phyloP scores from a whole-genome alignment of 2,888 invertebrate genomes.

The Drosophila vallismaia region DNA sequence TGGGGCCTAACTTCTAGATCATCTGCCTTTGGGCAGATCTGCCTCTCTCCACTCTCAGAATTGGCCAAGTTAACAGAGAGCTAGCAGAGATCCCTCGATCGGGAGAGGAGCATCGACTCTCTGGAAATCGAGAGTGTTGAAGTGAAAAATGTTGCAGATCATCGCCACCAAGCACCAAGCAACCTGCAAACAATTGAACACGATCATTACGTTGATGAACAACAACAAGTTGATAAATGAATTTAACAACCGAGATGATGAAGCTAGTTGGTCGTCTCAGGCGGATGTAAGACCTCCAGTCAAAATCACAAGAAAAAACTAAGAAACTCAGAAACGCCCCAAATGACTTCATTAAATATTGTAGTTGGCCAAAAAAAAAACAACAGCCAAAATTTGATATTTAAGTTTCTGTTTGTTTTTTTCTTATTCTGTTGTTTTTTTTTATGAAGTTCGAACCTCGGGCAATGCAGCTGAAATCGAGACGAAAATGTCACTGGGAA shows the following conservation, averaged over 20 bases:
- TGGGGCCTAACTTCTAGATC: slow-evolving; percentile 76
- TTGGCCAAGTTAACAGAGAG: slow-evolving; percentile 32
- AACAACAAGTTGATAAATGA: slow-evolving; percentile 39
- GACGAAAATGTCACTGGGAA: slow-evolving; percentile 71
- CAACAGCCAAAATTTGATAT: slow-evolving; percentile 68
- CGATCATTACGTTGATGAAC: slow-evolving; percentile 32
- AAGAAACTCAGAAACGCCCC: slow-evolving; percentile 57
- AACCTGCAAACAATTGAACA: slow-evolving; percentile 19
- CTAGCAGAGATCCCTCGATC: no score
- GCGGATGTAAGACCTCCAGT: slow-evolving; percentile 64
- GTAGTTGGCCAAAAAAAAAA: slow-evolving; percentile 2
- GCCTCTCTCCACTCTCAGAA: slow-evolving; percentile 25
- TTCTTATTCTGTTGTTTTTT: slow-evolving; percentile 15
- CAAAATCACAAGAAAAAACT: slow-evolving; percentile 58
- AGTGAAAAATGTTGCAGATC: slow-evolving; percentile 72
- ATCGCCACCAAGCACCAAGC: slow-evolving; percentile 42
- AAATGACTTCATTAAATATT: slow-evolving; percentile 73
- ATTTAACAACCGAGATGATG: slow-evolving; percentile 25
- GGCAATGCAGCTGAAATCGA: slow-evolving; percentile 44
- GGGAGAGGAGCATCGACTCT: slow-evolving; percentile 15
- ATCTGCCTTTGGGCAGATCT: slow-evolving; percentile 53
- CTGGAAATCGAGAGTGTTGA: slow-evolving; percentile 50
- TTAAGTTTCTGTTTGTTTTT: slow-evolving; percentile 54
- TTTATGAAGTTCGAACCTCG: slow-evolving; percentile 26
- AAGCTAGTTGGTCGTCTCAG: slow-evolving; percentile 36